Conservation (phyloP, 2,888 invertebrate species). For the Maniola hyperantus region DNA sequence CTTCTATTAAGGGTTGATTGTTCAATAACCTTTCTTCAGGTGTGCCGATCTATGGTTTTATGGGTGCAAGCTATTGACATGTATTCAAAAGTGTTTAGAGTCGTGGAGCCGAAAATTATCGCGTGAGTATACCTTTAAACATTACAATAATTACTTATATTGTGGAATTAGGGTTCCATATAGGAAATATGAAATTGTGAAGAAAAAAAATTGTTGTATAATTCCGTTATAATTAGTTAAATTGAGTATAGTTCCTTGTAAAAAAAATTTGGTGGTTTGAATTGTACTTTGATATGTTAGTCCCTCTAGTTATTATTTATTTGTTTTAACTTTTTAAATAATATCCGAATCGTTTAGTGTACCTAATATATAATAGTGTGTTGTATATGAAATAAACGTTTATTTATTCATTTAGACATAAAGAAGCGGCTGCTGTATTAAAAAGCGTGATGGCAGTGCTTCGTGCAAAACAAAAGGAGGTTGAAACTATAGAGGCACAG, state of each 20-base stretch:
- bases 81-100: conserved; percentile 92
- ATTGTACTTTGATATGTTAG: no score
- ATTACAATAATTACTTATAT: background rate
- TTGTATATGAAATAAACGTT: background rate
- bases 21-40: conserved; percentile 73
- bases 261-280: no score
- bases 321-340: background rate
- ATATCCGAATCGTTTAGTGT: no score
- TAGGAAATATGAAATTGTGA: no score
- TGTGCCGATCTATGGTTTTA: conserved; percentile 94
- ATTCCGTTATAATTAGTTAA: no score
- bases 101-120: conserved; percentile 94
- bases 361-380: no score
- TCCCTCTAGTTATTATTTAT: no score
- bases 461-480: conserved; percentile 89
- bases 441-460: conserved; percentile 89
- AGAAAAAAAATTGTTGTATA: no score
- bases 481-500: conserved; percentile 91
- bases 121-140: conserved; percentile 76
- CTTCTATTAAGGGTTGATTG: no score
- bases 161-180: no score
- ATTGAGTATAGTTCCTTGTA: no score
- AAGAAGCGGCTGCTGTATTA: conserved; percentile 89
- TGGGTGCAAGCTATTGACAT: conserved; percentile 96
- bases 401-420: conserved; percentile 79